A percentile compares a stretch with the other conserved stretches of the same genome.
Conservation (phyloP, 2,888 invertebrate species). For the Parthenolecanium corni region DNA sequence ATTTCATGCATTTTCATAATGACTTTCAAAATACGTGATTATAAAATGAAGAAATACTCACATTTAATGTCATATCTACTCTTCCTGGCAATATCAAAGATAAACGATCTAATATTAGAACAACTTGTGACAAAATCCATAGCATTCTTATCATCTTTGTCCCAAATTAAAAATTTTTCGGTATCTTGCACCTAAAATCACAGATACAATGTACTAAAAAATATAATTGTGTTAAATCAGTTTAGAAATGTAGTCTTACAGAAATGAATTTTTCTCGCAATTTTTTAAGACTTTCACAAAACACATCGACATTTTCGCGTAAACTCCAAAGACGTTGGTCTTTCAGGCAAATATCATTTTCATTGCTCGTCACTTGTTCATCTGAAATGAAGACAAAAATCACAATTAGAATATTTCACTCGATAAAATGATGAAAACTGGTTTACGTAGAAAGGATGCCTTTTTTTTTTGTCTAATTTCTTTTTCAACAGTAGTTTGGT, state of each 20-base stretch:
- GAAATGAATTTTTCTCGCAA: slow-evolving; percentile 49
- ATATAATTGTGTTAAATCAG: background rate
- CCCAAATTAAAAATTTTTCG: slow-evolving; percentile 65
- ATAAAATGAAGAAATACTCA: slow-evolving; percentile 41
- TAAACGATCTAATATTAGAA: slow-evolving; percentile 80
- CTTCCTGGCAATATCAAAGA: slow-evolving; percentile 78
- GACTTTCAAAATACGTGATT: background rate
- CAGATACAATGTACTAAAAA: background rate
- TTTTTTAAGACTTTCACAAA: slow-evolving; percentile 53
- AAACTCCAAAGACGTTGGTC: slow-evolving; percentile 73
- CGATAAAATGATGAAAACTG: background rate
- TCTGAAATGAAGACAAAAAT: slow-evolving; percentile 5
- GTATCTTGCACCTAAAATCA: background rate
- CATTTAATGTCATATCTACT: slow-evolving; percentile 91
- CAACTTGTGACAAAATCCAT: slow-evolving; percentile 96
- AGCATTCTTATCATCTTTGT: slow-evolving; percentile 85
- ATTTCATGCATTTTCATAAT: background rate
- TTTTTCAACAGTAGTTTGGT: too few species aligned
- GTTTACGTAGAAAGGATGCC: too few species aligned
- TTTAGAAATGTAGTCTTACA: slow-evolving; percentile 3
- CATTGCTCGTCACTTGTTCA: slow-evolving; percentile 39
- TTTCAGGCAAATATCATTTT: slow-evolving; percentile 46
- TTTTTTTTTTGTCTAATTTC: too few species aligned
- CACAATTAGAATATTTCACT: background rate
- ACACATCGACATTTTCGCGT: slow-evolving; percentile 59